Evolutionary conservation across 2,888 invertebrate species (phyloP), one percentile per base, ranked within the genome.

Genomic region (Petrolisthes manimaculis): DNA sequence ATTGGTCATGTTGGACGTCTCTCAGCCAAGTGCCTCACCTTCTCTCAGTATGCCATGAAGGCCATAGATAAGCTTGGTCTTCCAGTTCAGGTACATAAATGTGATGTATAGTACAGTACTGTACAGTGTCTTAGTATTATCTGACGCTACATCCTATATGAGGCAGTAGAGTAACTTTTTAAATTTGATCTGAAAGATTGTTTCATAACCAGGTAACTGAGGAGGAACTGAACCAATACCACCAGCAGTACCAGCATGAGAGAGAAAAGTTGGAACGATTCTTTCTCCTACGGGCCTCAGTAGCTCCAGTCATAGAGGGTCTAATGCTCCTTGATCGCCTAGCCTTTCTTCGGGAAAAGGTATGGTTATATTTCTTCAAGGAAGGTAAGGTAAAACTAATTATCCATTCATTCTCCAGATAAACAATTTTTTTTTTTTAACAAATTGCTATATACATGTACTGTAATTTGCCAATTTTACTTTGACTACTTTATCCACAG

Each of bases 281-380:
- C 93, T 96, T 96, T 94, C 94, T 97, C 91, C 92, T 97, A 77
- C 94, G 97, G 90, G 94, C 96, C 92, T 94, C 95, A 89, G 94
- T 97, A 91, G 96, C 97, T 0, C 96, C 97, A 24, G 95, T 96
- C 37, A 94, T 98, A 24, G 98, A 98, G 93, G 95, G 95, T 91
- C 94, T 97, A 4, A 96, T 98, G 92, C 93, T 98, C 89, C 93
- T 97, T 86, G 98, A 98, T 93, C 95, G 97, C 92, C 93, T 96
- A 75, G 93, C 96, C 92, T 98, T 94, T 94, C 94, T 98, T 56
- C 93, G 95, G 89, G 97, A 97, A 92, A 93, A 94, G 93, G 94
- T 94, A 92, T 37, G 37, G 37, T 37, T 37, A 37, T 37, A 37
- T 37, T 37, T 37, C 37, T 37, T 37, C 37, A 37, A 37, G 37